These are phyloP conservation scores for Gallinago paraguaiae DNA, from an alignment of 2,113 vertebrate genomes.

Conservation along the genomic window DNA sequence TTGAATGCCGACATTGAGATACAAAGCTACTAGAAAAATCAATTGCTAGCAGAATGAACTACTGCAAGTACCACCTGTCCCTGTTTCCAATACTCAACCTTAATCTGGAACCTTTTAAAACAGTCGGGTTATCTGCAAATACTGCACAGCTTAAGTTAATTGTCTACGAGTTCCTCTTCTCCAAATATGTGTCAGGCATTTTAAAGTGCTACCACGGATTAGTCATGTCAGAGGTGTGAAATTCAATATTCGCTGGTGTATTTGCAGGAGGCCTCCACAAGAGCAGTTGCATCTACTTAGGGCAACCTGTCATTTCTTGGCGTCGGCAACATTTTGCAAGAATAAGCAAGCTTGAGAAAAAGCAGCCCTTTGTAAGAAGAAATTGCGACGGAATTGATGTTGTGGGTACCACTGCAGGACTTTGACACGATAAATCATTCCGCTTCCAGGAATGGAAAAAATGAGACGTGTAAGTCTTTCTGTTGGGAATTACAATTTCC, in stretches of 20 bases:
- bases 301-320: background rate
- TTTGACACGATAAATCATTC: background rate
- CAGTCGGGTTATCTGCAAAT: background rate
- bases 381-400: background rate
- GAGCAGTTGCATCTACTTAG: background rate
- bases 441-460: background rate
- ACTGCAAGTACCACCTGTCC: background rate
- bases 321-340: background rate
- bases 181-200: background rate
- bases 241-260: background rate
- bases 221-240: slow-evolving; percentile 30
- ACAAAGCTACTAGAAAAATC: background rate
- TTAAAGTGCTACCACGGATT: background rate
- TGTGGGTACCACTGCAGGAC: background rate
- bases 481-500: background rate
- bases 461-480: background rate
- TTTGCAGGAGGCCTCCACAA: background rate
- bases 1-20: background rate
- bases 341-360: background rate
- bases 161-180: slow-evolving; percentile 4
- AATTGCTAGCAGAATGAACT: background rate
- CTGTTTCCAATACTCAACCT: background rate
- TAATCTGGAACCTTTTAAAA: background rate
- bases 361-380: background rate
- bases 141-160: background rate